These are phyloP conservation scores for Cerceris rybyensis DNA, from an alignment of 2,888 invertebrate species.

Conservation along the genomic window DNA sequence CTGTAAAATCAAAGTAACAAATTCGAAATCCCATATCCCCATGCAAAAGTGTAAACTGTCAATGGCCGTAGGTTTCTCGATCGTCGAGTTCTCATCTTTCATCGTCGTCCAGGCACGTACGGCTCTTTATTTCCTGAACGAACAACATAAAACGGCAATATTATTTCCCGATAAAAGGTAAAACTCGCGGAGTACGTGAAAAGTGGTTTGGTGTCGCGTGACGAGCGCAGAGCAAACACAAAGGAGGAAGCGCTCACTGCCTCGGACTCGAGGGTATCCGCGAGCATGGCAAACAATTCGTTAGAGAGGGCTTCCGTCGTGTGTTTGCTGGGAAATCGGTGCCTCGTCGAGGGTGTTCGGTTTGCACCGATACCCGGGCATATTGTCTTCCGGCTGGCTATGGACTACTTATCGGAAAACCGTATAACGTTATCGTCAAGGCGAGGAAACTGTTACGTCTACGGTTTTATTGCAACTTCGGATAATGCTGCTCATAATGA, in stretches of 20 bases:
- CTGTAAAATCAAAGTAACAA: too few relatives aligned
- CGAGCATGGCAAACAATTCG: conserved; percentile 35
- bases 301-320: conserved; percentile 14
- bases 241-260: conserved; percentile 19
- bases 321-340: conserved; percentile 33
- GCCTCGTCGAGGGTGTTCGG: conserved; percentile 15
- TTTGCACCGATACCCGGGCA: conserved; percentile 21
- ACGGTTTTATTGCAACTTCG: not conserved
- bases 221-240: conserved; percentile 18
- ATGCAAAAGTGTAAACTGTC: too few relatives aligned
- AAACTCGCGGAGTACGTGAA: not conserved
- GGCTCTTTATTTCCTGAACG: conserved; percentile 1
- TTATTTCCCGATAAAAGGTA: conserved; percentile 2
- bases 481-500: not conserved
- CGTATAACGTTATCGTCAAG: not conserved
- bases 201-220: conserved; percentile 13
- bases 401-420: conserved; percentile 23
- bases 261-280: conserved; percentile 5
- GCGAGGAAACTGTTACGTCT: not conserved
- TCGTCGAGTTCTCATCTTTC: too few relatives aligned
- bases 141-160: conserved; percentile 5
- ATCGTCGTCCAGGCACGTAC: not conserved
- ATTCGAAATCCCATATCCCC: too few relatives aligned
- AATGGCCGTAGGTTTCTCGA: too few relatives aligned
- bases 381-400: conserved; percentile 9